Base-by-base conservation (phyloP, 2,888 invertebrate genomes). In the Loripinus fragilis region DNA sequence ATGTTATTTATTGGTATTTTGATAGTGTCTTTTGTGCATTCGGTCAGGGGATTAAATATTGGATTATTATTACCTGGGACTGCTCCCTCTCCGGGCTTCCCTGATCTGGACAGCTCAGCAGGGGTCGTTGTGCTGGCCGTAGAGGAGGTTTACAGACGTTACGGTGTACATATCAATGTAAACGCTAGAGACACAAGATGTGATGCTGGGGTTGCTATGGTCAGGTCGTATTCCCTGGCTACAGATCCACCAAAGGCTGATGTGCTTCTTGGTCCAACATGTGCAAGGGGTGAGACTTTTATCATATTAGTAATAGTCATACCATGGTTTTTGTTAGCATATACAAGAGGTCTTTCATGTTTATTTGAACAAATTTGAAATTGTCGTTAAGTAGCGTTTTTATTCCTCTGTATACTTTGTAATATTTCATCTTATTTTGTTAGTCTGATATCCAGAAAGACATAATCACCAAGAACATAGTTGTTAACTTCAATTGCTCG, bases 241-340 rank as follows among this genome's bases (percentile, higher is more conserved):
- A 78, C 68, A 0, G 75, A 82, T 2, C 76, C 71, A 41, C 52
- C 70, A 12, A 64, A 70, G 12, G 86, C 80, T 3, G 73, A 78
- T 33, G 85, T 82, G 52, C 83, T 87, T 7, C 65, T 87, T 28
- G 87, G 87, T 25, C 87, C 87, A 2, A 82, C 85, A 5, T 86
- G 85, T 50, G 71, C 77, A 48, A 74, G 75, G 50, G 78, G 87
- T 87, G 76, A 76, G 82, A n/a, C n/a, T n/a, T n/a, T n/a, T n/a
- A n/a, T n/a, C n/a, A n/a, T n/a, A n/a, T n/a, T n/a, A n/a, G n/a
- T n/a, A n/a, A n/a, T n/a, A n/a, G n/a, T n/a, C n/a, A n/a, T n/a
- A n/a, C n/a, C n/a, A n/a, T n/a, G n/a, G n/a, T n/a, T n/a, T n/a
- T n/a, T n/a, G n/a, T n/a, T n/a, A n/a, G n/a, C n/a, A n/a, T n/a